Base-by-base conservation (phyloP, 2,797 vertebrate genomes). In the Heteromormyrus szaboi region DNA sequence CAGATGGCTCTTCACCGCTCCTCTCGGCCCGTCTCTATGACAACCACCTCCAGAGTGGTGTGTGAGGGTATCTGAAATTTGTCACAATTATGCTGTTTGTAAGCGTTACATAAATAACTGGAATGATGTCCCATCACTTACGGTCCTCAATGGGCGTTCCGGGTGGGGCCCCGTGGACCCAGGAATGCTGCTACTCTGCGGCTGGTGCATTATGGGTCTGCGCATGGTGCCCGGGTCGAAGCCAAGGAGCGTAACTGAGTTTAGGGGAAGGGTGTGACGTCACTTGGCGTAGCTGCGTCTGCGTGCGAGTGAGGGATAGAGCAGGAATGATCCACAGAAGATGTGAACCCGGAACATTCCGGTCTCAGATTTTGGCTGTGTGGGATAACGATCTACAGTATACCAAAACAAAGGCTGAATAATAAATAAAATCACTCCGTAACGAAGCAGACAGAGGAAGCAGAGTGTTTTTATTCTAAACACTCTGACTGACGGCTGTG, bases 41-140 rank as follows among this genome's bases (percentile, higher is more conserved):
- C 76, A 88, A 83, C 88, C 51, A 41, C 50, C 76, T 83, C 72
- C 76, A 81, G 50, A 83, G 50, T 17, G 37, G 33, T 11, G 4
- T 53, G 50, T 6, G 53, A 88, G 29, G 62, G 33, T 25, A 79
- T 81, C 87, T 68, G 50, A 41, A 50, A 83, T 76, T 83, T 79
- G n/a, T n/a, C 51, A 81, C 41, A 19, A 84, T 88, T 44, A 33
- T 48, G 33, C 33, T 22, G 25, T 83, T 22, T 59, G 76, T 59
- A 53, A 37, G 33, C 68, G 3, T n/a, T 2, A 12, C 54, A 56
- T 83, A 88, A 88, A 88, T 88, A 88, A 59, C 41, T 33, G 81
- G 9, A 19, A 17, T 4, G 11, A 56, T 51, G 25, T 19, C 25
- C 50, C 54, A 6, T 59, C 41, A 9, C 72, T 88, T 88, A 54